Evolutionary conservation across 2,113 vertebrate genomes (phyloP).

Genomic region (Rhinolophus ferrumequinum): DNA sequence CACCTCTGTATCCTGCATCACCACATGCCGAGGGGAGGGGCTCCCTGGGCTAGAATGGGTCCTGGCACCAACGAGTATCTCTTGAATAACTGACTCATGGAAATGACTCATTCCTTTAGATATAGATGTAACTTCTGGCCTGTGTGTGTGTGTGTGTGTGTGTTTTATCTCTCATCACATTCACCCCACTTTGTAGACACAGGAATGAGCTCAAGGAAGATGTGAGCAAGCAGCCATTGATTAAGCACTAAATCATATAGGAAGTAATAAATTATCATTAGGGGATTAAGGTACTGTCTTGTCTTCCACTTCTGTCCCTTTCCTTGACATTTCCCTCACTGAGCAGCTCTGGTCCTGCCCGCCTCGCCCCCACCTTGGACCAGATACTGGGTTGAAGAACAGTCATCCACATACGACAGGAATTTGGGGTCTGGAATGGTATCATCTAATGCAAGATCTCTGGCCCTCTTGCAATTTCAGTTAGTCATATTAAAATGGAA

Average conservation of each 20-base stretch:
- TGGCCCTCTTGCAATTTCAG: background rate
- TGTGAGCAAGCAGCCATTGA: background rate
- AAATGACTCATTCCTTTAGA: conserved; percentile 26
- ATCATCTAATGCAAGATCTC: background rate
- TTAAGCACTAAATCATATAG: accelerated
- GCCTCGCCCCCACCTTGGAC: too few species aligned
- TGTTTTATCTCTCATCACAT: background rate
- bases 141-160: too few species aligned
- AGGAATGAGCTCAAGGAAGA: background rate
- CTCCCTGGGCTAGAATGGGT: background rate
- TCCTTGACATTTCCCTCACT: background rate
- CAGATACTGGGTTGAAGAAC: background rate
- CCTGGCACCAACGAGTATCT: background rate
- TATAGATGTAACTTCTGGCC: background rate
- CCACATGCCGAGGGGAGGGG: background rate
- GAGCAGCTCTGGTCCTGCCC: background rate
- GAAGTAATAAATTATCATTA: background rate
- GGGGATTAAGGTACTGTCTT: too few species aligned
- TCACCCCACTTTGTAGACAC: background rate
- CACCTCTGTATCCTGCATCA: background rate
- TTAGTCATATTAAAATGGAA: too few species aligned
- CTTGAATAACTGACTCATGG: background rate
- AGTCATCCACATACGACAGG: background rate
- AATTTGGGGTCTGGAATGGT: background rate
- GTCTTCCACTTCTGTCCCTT: background rate